phyloP scores from a whole-genome alignment of 2,888 invertebrate species.

The Hoplodrina blanda region DNA sequence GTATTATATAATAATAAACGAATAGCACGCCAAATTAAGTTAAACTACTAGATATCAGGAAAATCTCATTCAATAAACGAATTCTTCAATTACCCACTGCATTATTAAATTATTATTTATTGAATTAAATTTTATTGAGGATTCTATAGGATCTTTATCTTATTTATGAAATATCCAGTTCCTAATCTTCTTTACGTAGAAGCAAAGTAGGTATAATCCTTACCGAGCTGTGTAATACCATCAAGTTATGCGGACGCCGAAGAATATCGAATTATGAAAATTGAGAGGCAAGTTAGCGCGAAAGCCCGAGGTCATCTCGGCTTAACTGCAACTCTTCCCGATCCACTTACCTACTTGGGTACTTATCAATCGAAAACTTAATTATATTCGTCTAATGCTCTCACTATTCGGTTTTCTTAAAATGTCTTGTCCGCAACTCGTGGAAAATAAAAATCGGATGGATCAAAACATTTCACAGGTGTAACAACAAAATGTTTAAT shows the following conservation, averaged over 20 bases:
- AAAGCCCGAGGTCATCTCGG: slow-evolving; percentile 76
- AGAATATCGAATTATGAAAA: slow-evolving; percentile 83
- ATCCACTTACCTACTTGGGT: slow-evolving; percentile 84
- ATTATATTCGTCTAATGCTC: slow-evolving; percentile 57
- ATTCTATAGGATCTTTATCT: background rate
- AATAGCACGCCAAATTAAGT: no score
- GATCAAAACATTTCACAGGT: background rate
- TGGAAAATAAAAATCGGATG: background rate
- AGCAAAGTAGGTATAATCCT: slow-evolving; percentile 80
- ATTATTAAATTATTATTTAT: no score
- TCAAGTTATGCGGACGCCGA: slow-evolving; percentile 76
- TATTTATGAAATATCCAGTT: slow-evolving; percentile 40
- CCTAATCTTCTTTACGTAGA: slow-evolving; percentile 70
- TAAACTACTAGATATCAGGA: background rate
- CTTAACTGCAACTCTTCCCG: slow-evolving; percentile 71
- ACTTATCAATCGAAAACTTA: slow-evolving; percentile 68
- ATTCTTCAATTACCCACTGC: no score
- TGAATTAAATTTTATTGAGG: no score
- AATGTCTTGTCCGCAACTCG: background rate
- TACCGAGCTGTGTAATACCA: slow-evolving; percentile 76
- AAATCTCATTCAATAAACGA: background rate
- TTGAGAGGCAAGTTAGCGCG: slow-evolving; percentile 71
- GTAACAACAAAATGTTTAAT: background rate
- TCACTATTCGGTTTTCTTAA: background rate
- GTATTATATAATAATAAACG: no score